Evolutionary conservation across 2,113 vertebrate genomes (phyloP).

Genomic region (Pelusios castaneus): DNA sequence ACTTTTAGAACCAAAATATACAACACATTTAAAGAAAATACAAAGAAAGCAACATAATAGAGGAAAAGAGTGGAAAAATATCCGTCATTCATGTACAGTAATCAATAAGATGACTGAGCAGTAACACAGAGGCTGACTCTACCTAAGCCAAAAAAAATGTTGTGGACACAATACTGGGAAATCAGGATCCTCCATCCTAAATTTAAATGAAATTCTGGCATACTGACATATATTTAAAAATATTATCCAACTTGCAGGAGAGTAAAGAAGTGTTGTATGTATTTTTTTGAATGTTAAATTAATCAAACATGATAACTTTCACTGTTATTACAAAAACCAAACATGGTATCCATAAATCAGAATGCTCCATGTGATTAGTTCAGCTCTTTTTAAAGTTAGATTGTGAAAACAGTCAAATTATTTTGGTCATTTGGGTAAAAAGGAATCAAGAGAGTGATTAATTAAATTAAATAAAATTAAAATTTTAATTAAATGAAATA

Average conservation of each 20-base stretch:
- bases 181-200: not conserved
- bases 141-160: not conserved
- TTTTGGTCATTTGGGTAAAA: not conserved
- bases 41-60: not conserved
- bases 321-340: not conserved
- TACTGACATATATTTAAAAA: not conserved
- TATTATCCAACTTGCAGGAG: not conserved
- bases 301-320: not conserved
- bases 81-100: not conserved
- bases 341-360: not conserved
- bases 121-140: not conserved
- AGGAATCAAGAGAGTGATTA: not conserved
- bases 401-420: not conserved
- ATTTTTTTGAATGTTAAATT: not conserved
- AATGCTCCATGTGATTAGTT: not conserved
- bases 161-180: rapidly evolving
- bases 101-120: not conserved
- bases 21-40: not conserved
- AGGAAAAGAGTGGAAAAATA: not conserved
- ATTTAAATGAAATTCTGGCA: not conserved
- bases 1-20: not conserved
- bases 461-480: not conserved
- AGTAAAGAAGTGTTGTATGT: not conserved
- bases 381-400: not conserved
- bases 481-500: not conserved